Conservation (phyloP, 2,888 invertebrate species). For the Trisateles emortualis region DNA sequence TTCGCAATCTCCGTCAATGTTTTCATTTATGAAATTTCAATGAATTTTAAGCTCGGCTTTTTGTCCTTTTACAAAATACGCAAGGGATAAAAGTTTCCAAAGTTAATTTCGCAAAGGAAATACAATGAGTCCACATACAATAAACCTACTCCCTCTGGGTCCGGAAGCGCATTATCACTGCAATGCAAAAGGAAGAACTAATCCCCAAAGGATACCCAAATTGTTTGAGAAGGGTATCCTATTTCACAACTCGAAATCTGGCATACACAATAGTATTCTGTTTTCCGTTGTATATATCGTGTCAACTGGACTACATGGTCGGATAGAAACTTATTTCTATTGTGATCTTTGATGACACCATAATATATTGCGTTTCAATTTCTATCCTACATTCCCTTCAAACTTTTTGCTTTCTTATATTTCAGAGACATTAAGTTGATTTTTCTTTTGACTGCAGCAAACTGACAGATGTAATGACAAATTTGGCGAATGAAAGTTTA, state of each 20-base stretch:
- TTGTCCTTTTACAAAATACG: no score
- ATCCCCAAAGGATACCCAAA: conserved; percentile 29
- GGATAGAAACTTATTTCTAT: background rate
- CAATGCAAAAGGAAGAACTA: conserved; percentile 25
- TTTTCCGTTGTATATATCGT: conserved; percentile 22
- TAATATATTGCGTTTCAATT: conserved; percentile 22
- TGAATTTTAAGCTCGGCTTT: no score
- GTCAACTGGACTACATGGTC: conserved; percentile 11
- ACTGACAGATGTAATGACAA: no score
- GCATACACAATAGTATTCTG: conserved; percentile 24
- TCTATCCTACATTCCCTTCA: background rate
- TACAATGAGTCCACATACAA: conserved; percentile 17
- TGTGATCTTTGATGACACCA: conserved; percentile 20
- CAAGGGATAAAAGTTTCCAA: background rate
- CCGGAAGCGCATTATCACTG: conserved; percentile 34
- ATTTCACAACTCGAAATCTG: conserved; percentile 31
- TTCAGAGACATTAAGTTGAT: no score
- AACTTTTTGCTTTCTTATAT: no score
- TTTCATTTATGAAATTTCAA: no score
- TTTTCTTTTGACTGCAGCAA: no score
- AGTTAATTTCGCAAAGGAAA: conserved; percentile 2
- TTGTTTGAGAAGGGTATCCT: conserved; percentile 37
- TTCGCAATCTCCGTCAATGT: no score
- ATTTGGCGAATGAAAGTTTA: no score
- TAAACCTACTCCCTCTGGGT: conserved; percentile 9